phyloP scores from a whole-genome alignment of 2,888 invertebrate species.

The Neuroscelio doddi region DNA sequence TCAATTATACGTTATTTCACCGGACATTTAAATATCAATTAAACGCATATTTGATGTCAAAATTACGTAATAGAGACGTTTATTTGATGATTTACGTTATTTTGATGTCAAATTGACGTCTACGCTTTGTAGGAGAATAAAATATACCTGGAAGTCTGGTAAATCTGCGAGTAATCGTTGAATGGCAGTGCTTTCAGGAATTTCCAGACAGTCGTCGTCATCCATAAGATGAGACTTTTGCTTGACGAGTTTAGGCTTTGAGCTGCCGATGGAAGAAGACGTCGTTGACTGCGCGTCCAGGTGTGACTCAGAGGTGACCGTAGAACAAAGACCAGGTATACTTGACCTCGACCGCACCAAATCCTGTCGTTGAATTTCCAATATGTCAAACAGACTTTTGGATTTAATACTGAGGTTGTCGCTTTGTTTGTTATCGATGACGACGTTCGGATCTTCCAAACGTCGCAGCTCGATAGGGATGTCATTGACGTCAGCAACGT shows the following conservation, averaged over 20 bases:
- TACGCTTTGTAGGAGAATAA: no score
- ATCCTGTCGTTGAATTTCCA: conserved; percentile 81
- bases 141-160: conserved; percentile 78
- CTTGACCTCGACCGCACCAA: conserved; percentile 85
- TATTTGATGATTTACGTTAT: no score
- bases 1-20: no score
- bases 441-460: conserved; percentile 77
- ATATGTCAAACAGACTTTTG: conserved; percentile 87
- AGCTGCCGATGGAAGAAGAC: conserved; percentile 57
- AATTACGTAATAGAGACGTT: no score
- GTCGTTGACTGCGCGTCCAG: conserved; percentile 33
- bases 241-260: conserved; percentile 84
- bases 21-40: no score
- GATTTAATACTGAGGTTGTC: conserved; percentile 81
- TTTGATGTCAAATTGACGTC: no score
- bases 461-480: conserved; percentile 91
- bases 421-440: conserved; percentile 45
- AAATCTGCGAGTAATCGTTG: conserved; percentile 66
- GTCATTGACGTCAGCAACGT: conserved; percentile 80
- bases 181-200: conserved; percentile 75
- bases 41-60: no score
- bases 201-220: conserved; percentile 56
- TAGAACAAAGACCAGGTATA: conserved; percentile 77
- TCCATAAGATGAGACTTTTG: conserved; percentile 90
- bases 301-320: conserved; percentile 55